Conservation (phyloP, 2,888 invertebrate genomes). For the Campoplex capitator region DNA sequence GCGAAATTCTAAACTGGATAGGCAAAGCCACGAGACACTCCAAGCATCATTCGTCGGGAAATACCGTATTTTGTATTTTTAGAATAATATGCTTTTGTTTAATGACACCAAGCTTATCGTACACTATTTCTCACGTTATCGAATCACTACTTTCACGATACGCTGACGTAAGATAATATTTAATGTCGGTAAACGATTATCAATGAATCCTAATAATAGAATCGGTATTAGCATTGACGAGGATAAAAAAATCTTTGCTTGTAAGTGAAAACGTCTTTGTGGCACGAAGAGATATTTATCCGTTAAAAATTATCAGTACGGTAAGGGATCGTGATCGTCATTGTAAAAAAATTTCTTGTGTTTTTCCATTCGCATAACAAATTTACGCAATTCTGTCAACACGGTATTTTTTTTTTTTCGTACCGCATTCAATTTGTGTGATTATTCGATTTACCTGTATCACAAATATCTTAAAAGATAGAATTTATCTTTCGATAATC, state of each 20-base stretch:
- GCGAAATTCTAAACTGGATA: background rate
- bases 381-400: background rate
- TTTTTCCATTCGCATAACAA: background rate
- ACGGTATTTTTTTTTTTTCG: background rate
- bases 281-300: background rate
- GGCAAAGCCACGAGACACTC: background rate
- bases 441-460: background rate
- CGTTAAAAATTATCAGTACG: background rate
- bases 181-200: background rate
- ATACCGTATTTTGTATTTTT: too few relatives aligned
- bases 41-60: too few relatives aligned
- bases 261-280: background rate
- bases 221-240: background rate
- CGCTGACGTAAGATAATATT: too few relatives aligned
- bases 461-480: too few relatives aligned
- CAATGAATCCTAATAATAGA: background rate
- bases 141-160: too few relatives aligned
- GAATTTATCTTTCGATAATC: background rate
- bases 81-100: too few relatives aligned
- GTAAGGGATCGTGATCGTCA: background rate
- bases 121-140: too few relatives aligned
- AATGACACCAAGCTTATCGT: too few relatives aligned
- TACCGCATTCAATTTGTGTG: background rate
- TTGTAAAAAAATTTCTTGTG: background rate
- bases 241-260: background rate